Conservation (phyloP, 1,140 invertebrate species). For the Neocloeon triangulifer region DNA sequence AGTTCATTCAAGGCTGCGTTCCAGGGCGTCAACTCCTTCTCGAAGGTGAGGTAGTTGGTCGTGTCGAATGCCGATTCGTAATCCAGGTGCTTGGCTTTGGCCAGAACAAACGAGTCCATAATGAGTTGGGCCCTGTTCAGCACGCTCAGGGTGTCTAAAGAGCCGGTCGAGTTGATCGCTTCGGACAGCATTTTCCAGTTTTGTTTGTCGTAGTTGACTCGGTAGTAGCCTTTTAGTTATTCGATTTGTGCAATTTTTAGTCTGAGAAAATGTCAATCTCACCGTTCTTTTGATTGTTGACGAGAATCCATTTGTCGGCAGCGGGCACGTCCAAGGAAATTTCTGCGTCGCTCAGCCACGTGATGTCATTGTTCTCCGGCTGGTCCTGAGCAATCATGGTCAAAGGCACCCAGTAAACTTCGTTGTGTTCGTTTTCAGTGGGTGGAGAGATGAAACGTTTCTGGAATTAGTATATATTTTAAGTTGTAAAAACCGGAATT, state of each 20-base stretch:
- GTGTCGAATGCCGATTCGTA: conserved; percentile 27
- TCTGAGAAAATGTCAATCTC: too few relatives aligned
- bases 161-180: too few relatives aligned
- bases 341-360: too few relatives aligned
- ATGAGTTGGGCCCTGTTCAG: conserved; percentile 32
- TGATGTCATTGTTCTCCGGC: too few relatives aligned
- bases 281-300: conserved; percentile 42
- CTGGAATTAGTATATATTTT: too few relatives aligned
- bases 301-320: conserved; percentile 34
- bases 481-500: too few relatives aligned
- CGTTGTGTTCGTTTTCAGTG: too few relatives aligned
- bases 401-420: too few relatives aligned
- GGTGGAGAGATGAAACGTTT: too few relatives aligned
- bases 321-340: conserved; percentile 15
- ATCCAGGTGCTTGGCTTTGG: conserved; percentile 15
- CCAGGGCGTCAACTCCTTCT: conserved; percentile 42
- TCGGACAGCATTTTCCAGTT: conserved; percentile 33
- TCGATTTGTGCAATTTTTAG: too few relatives aligned
- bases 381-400: too few relatives aligned
- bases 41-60: conserved; percentile 29
- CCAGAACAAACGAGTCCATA: conserved; percentile 33
- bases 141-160: conserved; percentile 18
- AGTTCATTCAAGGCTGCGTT: conserved; percentile 28
- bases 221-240: conserved; percentile 36
- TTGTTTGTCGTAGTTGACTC: conserved; percentile 34